A percentile compares a stretch with the other conserved stretches of the same genome.
Evolutionary conservation across 2,113 vertebrate species (phyloP).

Genomic region (Cinclus cinclus): DNA sequence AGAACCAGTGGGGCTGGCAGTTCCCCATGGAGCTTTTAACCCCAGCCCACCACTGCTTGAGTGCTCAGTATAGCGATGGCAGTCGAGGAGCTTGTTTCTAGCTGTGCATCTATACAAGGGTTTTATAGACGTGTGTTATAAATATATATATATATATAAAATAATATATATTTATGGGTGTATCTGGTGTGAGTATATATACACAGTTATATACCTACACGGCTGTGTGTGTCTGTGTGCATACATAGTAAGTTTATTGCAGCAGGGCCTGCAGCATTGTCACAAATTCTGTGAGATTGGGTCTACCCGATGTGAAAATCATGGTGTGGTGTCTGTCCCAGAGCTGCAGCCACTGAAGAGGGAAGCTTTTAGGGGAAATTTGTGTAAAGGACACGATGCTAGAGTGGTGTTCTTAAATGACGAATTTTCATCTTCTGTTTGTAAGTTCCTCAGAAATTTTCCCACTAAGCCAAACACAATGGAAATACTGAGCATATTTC

Average conservation of each 20-base stretch:
- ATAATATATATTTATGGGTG: background rate
- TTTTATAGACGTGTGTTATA: background rate
- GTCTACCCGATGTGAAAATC: rapidly evolving
- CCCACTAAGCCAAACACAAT: background rate
- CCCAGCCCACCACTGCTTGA: background rate
- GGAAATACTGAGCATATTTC: background rate
- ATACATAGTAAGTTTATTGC: background rate
- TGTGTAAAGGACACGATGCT: background rate
- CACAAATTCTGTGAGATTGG: background rate
- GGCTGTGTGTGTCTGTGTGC: background rate
- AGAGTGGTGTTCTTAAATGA: background rate
- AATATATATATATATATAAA: background rate
- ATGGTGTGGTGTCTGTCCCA: background rate
- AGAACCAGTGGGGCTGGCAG: background rate
- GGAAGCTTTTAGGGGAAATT: background rate
- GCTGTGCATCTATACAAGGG: background rate
- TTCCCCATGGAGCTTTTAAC: background rate
- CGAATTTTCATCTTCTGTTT: background rate
- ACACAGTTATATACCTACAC: background rate
- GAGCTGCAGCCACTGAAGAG: background rate
- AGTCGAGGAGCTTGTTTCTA: background rate
- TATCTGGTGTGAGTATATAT: background rate
- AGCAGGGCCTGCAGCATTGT: no score
- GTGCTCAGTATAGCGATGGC: background rate
- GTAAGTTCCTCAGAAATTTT: background rate